Percentiles rank a stretch among this genome's conserved stretches.
phyloP scores from a whole-genome alignment of 2,888 invertebrate species.

The Nemotelus nigrinus region DNA sequence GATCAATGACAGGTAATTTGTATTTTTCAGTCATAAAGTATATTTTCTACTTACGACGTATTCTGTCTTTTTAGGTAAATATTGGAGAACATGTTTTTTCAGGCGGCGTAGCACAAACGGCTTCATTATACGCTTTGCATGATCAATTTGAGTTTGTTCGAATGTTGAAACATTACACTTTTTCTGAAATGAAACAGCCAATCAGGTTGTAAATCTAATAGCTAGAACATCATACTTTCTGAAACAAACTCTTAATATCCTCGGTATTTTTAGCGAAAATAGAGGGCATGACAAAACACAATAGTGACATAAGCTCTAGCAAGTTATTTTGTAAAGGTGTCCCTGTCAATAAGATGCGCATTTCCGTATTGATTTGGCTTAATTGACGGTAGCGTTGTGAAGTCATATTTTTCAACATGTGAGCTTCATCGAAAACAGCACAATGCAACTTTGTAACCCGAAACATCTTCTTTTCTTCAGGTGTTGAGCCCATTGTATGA shows the following conservation, averaged over 20 bases:
- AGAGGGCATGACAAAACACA: slow-evolving; percentile 96
- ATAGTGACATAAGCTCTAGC: slow-evolving; percentile 91
- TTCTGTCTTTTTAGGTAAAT: slow-evolving; percentile 86
- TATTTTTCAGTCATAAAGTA: no score
- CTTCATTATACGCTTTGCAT: slow-evolving; percentile 95
- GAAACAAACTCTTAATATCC: slow-evolving; percentile 87
- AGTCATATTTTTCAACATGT: slow-evolving; percentile 98
- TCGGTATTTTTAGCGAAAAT: slow-evolving; percentile 90
- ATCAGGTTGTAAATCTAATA: slow-evolving; percentile 36
- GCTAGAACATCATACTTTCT: slow-evolving; percentile 68
- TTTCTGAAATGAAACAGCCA: slow-evolving; percentile 60
- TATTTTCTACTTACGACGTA: slow-evolving; percentile 66
- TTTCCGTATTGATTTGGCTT: slow-evolving; percentile 86
- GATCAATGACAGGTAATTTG: no score
- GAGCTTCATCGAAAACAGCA: slow-evolving; percentile 96
- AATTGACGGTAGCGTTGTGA: slow-evolving; percentile 90
- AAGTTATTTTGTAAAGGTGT: slow-evolving; percentile 97
- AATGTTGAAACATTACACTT: slow-evolving; percentile 75
- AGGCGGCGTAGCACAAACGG: slow-evolving; percentile 92
- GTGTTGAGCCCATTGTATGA: slow-evolving; percentile 72
- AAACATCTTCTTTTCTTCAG: slow-evolving; percentile 91
- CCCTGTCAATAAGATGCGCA: slow-evolving; percentile 90
- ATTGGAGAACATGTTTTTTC: slow-evolving; percentile 85
- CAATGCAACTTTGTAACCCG: slow-evolving; percentile 90
- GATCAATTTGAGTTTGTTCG: slow-evolving; percentile 88